Evolutionary conservation across 2,797 vertebrate genomes (phyloP), one percentile per base, ranked within the genome.

Genomic region (Toxotes lorentzi): DNA sequence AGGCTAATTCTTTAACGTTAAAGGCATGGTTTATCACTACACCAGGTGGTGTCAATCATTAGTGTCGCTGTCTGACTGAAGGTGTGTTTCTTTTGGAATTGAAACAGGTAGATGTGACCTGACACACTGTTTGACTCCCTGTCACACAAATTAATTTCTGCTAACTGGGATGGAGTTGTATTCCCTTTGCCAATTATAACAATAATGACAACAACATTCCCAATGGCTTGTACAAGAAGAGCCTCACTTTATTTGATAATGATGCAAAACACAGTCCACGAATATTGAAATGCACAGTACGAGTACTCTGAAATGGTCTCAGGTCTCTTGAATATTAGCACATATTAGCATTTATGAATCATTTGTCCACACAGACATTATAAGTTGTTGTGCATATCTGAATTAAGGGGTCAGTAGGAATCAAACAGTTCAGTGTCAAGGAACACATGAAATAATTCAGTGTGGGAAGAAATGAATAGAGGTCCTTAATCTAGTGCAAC

Each of bases 271-370:
- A 50, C 23, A 50, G 35, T 34, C 10, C 4, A n/a, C 6, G 21
- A 51, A 50, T 32, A 24, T 38, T 27, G 3, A 38, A 43, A 14
- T 73, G 43, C 43, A 66, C 17, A 21, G 27, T 30, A 4, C 17
- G 35, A 35, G 16, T 4, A n/a, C 11, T 45, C 13, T 45, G 30
- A 56, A 7, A 47, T 60, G 58, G 72, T 59, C 14, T 38, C 5
- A 1, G 27, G 7, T n/a, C 34, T 21, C 17, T 27, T 51, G 17
- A 30, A 21, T 13, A 43, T 53, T 19, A 43, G 27, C 14, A 19
- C 48, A 64, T 24, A 73, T 23, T 43, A 62, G 59, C 48, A 54
- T 70, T 14, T 59, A n/a, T 32, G 30, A 48, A 70, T 59, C 38
- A 27, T 50, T 50, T 30, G 21, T 27, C n/a, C 27, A 56, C 14